Evolutionary conservation across 2,888 invertebrate genomes (phyloP).

Genomic region (Zelleria hepariella): DNA sequence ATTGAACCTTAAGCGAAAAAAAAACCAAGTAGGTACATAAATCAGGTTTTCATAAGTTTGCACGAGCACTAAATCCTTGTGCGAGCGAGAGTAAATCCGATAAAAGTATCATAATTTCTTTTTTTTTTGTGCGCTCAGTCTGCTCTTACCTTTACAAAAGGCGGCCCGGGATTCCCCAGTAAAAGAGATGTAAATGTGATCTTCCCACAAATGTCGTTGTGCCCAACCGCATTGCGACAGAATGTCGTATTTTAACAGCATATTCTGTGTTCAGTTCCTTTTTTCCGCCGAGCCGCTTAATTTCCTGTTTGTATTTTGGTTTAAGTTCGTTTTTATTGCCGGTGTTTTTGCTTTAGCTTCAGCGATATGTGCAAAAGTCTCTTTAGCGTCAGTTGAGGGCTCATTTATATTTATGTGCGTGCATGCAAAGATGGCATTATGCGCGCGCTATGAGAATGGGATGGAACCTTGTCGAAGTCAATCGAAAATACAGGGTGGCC

Average conservation of each 20-base stretch:
- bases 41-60: no score
- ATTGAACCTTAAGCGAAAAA: no score
- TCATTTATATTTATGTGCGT: no score
- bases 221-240: conserved; percentile 4
- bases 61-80: no score
- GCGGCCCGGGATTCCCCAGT: conserved; percentile 3
- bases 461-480: no score
- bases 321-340: not conserved
- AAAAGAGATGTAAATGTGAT: conserved; percentile 23
- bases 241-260: not conserved
- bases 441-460: no score
- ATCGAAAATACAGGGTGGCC: no score
- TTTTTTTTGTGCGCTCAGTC: not conserved
- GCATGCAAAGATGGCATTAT: no score
- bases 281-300: not conserved
- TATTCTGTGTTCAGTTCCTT: not conserved
- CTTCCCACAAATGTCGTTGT: not conserved
- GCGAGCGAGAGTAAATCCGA: no score
- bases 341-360: not conserved
- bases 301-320: not conserved
- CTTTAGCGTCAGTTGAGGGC: not conserved
- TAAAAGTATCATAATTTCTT: not conserved
- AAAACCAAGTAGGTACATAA: no score
- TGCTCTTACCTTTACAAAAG: not conserved
- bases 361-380: not conserved